A percentile compares a stretch with the other conserved stretches of the same genome.
Evolutionary conservation across 2,113 vertebrate species (phyloP).

Genomic region (Lethenteron camtschaticum): DNA sequence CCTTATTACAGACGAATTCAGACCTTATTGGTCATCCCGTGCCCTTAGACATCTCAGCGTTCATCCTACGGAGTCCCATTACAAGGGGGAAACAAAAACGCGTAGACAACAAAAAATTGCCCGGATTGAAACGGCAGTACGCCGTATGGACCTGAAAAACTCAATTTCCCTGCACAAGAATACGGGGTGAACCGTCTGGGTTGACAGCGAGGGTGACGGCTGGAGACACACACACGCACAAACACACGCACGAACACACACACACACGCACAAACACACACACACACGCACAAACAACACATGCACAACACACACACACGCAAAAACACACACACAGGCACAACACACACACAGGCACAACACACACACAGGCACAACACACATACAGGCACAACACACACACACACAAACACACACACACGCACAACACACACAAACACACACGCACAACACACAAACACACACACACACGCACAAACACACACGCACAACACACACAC

Average conservation of each 20-base stretch:
- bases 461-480: background rate
- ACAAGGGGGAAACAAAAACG: no score
- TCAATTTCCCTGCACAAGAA: no score
- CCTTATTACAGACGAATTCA: no score
- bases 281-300: background rate
- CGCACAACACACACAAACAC: background rate
- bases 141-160: no score
- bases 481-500: background rate
- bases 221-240: background rate
- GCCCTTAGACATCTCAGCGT: no score
- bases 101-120: no score
- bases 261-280: slow-evolving; percentile 1
- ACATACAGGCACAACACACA: background rate
- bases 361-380: background rate
- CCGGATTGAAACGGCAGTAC: no score
- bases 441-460: background rate
- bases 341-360: background rate
- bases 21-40: no score
- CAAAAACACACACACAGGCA: background rate
- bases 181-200: no score
- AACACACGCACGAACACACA: background rate
- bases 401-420: background rate
- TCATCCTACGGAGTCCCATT: no score
- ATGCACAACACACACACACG: background rate
- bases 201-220: background rate